Evolutionary conservation across 2,888 invertebrate genomes (phyloP), one percentile per base, ranked within the genome.

Genomic region (Crepidodera aurea): DNA sequence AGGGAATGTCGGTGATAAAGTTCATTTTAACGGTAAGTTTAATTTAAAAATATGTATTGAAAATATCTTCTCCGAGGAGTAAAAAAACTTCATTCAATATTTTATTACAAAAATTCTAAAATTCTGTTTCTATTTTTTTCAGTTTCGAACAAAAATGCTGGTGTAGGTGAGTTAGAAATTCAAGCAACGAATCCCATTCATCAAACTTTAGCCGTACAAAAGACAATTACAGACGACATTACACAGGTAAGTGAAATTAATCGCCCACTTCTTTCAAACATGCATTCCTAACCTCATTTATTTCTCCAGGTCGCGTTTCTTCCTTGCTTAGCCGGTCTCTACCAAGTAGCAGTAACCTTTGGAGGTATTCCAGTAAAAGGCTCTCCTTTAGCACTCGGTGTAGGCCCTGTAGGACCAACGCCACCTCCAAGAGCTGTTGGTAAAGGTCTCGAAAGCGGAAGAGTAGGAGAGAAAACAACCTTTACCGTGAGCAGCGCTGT

Each of bases 141-240:
- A 91, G 94, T 92, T 72, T 90, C 90, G 76, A 89, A 90, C 65
- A 90, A 88, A 75, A 92, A 91, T 74, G 93, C 92, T 29, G 95
- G 93, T 29, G 85, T 90, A 51, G 94, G 94, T 1, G 93, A 94
- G 73, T 79, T 96, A 48, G 94, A 94, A 76, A 92, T 96, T 1
- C 89, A 90, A 40, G 93, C 95, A 39, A 91, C 93, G 39, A 92
- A 94, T 68, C 94, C 97, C 18, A 87, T 92, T 19, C 94, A 94
- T 46, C 89, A 92, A 73, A 88, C 89, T 62, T 83, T 97, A 29
- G 91, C 94, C 0, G 88, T 95, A 2, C 90, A 93, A 75, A 88
- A 94, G 12, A 86, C 83, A 40, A 84, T 85, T 15, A 84, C 92
- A 16, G 90, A 91, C 51, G 91, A 92, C 19, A 79, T 85, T 8